Evolutionary conservation across 2,797 vertebrate genomes (phyloP).

Genomic region (Aratinga solstitialis): DNA sequence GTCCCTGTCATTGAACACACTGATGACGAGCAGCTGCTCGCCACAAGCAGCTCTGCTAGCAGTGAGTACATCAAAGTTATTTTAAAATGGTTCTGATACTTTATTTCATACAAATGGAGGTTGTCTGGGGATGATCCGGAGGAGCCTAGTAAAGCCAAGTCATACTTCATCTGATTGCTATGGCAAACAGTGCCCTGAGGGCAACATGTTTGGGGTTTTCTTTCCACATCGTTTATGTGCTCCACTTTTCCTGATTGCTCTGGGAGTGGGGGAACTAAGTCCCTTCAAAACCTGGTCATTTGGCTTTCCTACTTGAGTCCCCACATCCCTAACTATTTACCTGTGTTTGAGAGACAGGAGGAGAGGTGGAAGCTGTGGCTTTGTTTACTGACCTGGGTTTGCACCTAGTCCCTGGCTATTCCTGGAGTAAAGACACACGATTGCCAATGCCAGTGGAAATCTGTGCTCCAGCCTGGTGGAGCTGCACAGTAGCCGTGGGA

Average conservation of each 20-base stretch:
- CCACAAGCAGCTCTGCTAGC: rapidly evolving
- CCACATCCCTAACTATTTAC: neutral
- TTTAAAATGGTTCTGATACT: neutral
- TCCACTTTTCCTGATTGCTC: neutral
- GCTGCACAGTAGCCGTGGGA: neutral
- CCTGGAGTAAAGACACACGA: neutral
- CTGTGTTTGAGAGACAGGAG: neutral
- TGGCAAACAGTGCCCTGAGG: neutral
- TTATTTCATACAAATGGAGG: neutral
- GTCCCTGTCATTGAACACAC: neutral
- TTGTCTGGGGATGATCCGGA: neutral
- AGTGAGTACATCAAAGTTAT: neutral
- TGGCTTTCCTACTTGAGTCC: neutral
- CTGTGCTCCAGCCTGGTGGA: neutral
- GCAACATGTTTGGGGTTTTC: neutral
- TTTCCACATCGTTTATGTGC: neutral
- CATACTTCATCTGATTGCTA: neutral
- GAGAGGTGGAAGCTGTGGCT: neutral
- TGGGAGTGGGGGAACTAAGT: neutral
- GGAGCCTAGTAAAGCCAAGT: neutral
- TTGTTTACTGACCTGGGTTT: neutral
- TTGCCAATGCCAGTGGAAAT: neutral
- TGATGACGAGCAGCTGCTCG: neutral
- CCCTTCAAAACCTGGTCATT: neutral
- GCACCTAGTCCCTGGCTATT: neutral